These are phyloP conservation scores for Clistopyga incitator DNA, from an alignment of 2,888 invertebrate species.

Conservation along the genomic window DNA sequence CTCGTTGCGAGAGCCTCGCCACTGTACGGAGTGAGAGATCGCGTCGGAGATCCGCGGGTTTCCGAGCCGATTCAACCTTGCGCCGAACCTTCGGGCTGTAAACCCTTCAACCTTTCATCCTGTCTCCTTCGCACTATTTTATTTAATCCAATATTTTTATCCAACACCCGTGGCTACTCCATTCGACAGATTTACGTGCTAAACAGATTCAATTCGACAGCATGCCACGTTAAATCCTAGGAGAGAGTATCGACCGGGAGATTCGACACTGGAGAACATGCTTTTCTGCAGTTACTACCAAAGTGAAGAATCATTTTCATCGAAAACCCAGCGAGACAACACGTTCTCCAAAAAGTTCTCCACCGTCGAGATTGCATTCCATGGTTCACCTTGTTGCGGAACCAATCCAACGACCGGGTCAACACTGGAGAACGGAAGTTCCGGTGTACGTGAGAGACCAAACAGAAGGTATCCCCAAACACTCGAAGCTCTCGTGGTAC, in stretches of 20 bases:
- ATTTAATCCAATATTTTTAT: constrained; percentile 46
- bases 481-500: not conserved
- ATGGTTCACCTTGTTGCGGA: constrained; percentile 28
- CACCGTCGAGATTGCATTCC: constrained; percentile 17
- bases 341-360: constrained; percentile 8
- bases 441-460: not conserved
- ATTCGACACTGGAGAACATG: not conserved
- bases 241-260: not conserved
- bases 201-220: constrained; percentile 21
- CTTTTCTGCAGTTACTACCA: not conserved
- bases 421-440: constrained; percentile 4
- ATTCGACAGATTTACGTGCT: constrained; percentile 17
- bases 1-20: constrained; percentile 12
- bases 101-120: constrained; percentile 25
- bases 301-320: constrained; percentile 40
- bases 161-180: constrained; percentile 34
- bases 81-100: constrained; percentile 20
- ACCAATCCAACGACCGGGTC: constrained; percentile 17
- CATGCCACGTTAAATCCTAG: not conserved
- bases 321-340: constrained; percentile 26
- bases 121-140: constrained; percentile 18
- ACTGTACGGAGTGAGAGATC: constrained; percentile 47
- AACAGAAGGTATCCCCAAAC: not conserved
- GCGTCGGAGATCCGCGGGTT: constrained; percentile 57
- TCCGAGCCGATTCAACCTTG: constrained; percentile 51